Conservation (phyloP, 1,140 invertebrate species). For the Tachypleus tridentatus region DNA sequence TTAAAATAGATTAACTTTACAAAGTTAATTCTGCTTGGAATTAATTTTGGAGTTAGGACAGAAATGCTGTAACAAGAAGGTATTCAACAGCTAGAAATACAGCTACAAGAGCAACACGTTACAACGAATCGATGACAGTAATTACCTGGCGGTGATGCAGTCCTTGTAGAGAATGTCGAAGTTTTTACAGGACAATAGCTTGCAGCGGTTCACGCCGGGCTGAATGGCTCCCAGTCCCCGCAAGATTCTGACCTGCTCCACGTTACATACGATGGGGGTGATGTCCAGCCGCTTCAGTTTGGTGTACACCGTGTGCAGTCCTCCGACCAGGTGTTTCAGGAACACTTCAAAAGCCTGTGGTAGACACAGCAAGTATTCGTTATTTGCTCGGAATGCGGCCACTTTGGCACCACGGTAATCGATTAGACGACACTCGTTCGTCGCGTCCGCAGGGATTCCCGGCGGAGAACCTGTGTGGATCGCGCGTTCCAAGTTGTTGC, state of each 20-base stretch:
- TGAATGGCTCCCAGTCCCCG: slow-evolving; percentile 95
- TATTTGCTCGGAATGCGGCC: slow-evolving; percentile 92
- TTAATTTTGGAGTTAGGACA: too few species aligned
- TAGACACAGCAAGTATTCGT: slow-evolving; percentile 94
- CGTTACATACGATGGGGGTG: slow-evolving; percentile 96
- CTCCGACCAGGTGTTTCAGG: slow-evolving; percentile 94
- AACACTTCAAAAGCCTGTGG: slow-evolving; percentile 99
- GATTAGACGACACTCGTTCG: slow-evolving; percentile 91
- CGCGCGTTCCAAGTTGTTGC: slow-evolving; percentile 3
- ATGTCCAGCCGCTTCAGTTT: slow-evolving; percentile 98
- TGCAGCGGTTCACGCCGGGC: slow-evolving; percentile 97
- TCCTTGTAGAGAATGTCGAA: slow-evolving; percentile 98
- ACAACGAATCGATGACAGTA: too few species aligned
- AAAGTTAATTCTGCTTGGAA: too few species aligned
- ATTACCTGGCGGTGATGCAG: slow-evolving; percentile 98
- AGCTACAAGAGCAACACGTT: too few species aligned
- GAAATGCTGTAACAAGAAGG: too few species aligned
- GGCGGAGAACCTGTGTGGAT: slow-evolving; percentile 18
- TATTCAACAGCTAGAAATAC: too few species aligned
- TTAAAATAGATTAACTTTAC: too few species aligned
- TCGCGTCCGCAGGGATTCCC: slow-evolving; percentile 58
- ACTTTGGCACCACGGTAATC: slow-evolving; percentile 94
- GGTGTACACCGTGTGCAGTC: slow-evolving; percentile 96
- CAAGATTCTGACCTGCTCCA: slow-evolving; percentile 96
- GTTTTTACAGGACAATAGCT: slow-evolving; percentile 94